Percentiles rank a stretch among this genome's conserved stretches.
These are phyloP conservation scores for Diuraphis noxia DNA, from an alignment of 1,140 invertebrate genomes.

Conservation along the genomic window DNA sequence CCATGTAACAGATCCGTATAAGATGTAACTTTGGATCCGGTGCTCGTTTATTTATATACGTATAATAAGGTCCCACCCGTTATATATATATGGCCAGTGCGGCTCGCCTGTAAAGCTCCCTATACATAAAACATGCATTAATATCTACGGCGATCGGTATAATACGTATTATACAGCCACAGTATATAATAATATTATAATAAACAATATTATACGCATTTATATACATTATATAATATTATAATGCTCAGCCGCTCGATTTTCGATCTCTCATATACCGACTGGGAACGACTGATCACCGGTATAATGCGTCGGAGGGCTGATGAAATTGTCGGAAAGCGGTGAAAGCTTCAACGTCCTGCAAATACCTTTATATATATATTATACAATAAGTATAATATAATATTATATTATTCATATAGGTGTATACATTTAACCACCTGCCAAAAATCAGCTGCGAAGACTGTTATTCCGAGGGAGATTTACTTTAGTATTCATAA, in stretches of 20 bases:
- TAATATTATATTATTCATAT: too few relatives aligned
- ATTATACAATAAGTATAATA: too few relatives aligned
- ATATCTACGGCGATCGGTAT: neutral
- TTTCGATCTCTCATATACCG: neutral
- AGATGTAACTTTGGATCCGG: neutral
- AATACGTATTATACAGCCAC: too few relatives aligned
- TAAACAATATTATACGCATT: slow-evolving; percentile 7
- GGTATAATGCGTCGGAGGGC: neutral
- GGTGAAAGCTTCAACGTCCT: too few relatives aligned
- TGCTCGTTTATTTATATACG: neutral
- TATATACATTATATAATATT: neutral
- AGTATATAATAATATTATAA: neutral
- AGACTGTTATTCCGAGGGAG: too few relatives aligned
- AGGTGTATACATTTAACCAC: too few relatives aligned
- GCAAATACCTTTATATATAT: too few relatives aligned
- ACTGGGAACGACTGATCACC: neutral
- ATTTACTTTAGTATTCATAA: neutral
- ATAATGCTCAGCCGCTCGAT: neutral
- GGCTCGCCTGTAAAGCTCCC: neutral
- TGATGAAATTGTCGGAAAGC: neutral
- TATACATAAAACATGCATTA: neutral
- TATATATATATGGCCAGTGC: neutral
- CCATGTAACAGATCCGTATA: neutral
- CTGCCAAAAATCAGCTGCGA: too few relatives aligned
- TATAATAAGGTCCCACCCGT: neutral